Evolutionary conservation across 2,113 vertebrate genomes (phyloP).

Genomic region (Leptodactylus fuscus): DNA sequence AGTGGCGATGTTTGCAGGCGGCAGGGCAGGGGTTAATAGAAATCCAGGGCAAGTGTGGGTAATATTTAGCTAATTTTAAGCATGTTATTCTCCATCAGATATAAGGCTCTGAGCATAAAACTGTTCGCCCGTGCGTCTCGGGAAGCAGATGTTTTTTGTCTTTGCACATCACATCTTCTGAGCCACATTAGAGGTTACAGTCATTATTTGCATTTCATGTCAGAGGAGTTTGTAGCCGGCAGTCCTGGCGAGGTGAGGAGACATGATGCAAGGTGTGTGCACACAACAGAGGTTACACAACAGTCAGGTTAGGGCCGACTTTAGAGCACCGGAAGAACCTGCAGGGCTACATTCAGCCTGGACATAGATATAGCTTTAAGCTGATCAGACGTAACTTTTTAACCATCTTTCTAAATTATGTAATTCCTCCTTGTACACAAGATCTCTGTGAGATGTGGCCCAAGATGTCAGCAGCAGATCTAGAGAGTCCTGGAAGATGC

Average conservation of each 20-base stretch:
- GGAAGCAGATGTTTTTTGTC: conserved; percentile 44
- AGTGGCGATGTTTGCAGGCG: not conserved
- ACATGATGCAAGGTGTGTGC: not conserved
- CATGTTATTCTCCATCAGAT: conserved; percentile 29
- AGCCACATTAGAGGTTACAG: not conserved
- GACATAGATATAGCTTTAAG: no score
- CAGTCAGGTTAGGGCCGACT: no score
- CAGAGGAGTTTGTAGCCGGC: not conserved
- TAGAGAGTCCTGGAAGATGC: no score
- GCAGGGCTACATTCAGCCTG: no score
- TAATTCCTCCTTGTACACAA: no score
- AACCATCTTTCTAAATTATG: no score
- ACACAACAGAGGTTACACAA: not conserved
- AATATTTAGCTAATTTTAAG: conserved; percentile 28
- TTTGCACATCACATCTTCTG: not conserved
- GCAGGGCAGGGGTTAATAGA: conserved; percentile 16
- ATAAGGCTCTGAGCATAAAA: not conserved
- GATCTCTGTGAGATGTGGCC: no score
- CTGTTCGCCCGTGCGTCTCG: not conserved
- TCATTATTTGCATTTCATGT: conserved; percentile 8
- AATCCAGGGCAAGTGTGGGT: conserved; percentile 34
- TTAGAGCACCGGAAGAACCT: no score
- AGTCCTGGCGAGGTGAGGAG: not conserved
- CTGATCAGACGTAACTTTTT: no score
- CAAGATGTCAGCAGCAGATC: no score